A percentile compares a stretch with the other conserved stretches of the same genome.
phyloP scores from a whole-genome alignment of 2,113 vertebrate species.

The Mirounga angustirostris region DNA sequence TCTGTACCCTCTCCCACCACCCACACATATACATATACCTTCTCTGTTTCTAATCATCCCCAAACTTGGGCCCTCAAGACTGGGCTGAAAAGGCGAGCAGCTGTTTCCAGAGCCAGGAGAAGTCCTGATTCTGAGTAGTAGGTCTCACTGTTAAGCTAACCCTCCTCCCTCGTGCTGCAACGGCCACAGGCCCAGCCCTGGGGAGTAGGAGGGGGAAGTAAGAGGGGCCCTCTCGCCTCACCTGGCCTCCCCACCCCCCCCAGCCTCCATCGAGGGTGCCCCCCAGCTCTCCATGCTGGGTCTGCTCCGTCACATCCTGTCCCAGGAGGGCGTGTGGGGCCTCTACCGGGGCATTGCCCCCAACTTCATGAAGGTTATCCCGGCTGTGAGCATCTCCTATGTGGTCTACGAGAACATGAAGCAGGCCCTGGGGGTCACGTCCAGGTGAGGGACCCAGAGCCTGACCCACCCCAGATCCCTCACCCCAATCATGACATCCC shows the following conservation, averaged over 20 bases:
- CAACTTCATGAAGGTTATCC: slow-evolving; percentile 92
- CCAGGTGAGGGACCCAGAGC: slow-evolving; percentile 81
- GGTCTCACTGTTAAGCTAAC: neutral
- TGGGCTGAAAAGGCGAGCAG: neutral
- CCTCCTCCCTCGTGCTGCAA: neutral
- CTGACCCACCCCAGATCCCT: neutral
- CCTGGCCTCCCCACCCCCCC: neutral
- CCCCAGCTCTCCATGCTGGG: slow-evolving; percentile 86
- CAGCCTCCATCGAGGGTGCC: slow-evolving; percentile 82
- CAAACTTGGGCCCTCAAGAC: neutral
- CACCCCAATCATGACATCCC: neutral
- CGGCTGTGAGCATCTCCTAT: slow-evolving; percentile 95
- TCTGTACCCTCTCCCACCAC: neutral
- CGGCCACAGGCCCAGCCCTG: neutral
- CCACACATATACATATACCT: neutral
- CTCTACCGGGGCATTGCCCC: slow-evolving; percentile 87
- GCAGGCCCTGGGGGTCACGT: slow-evolving; percentile 85
- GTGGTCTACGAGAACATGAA: slow-evolving; percentile 90
- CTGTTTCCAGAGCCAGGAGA: neutral
- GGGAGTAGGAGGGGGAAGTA: neutral
- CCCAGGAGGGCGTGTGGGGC: slow-evolving; percentile 84
- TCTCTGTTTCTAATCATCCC: neutral
- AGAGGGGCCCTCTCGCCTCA: slow-evolving; percentile 20
- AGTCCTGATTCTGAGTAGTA: neutral
- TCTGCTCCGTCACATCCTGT: slow-evolving; percentile 84